A percentile compares a stretch with the other conserved stretches of the same genome.
phyloP scores from a whole-genome alignment of 2,888 invertebrate genomes.

The Nephrotoma guestfalica region DNA sequence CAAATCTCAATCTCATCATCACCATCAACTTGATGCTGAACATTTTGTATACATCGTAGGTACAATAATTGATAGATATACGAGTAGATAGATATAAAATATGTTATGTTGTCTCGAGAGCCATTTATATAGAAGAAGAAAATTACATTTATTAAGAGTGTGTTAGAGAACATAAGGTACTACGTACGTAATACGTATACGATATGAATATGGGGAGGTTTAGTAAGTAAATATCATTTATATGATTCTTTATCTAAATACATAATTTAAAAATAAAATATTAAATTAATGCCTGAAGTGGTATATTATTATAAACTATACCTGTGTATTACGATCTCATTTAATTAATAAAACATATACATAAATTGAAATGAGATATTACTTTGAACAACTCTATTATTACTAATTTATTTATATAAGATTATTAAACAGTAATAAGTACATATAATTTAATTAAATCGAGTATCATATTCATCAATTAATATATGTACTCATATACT shows the following conservation, averaged over 20 bases:
- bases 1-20: not conserved
- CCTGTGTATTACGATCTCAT: not conserved
- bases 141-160: not conserved
- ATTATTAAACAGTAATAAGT: not conserved
- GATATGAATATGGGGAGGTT: not conserved
- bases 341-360: not conserved
- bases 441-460: not conserved
- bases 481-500: no score
- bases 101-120: not conserved
- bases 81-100: not conserved
- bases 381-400: not conserved
- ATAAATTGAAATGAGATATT: not conserved
- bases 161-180: not conserved
- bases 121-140: not conserved
- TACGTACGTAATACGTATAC: not conserved
- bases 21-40: not conserved
- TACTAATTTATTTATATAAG: not conserved
- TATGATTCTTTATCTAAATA: not conserved
- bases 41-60: not conserved
- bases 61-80: not conserved
- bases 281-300: not conserved
- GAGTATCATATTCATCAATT: no score
- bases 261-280: not conserved
- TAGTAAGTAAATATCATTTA: not conserved
- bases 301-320: not conserved